A percentile compares a stretch with the other conserved stretches of the same genome.
phyloP scores from a whole-genome alignment of 2,797 vertebrate genomes.

The Erethizon dorsatum region DNA sequence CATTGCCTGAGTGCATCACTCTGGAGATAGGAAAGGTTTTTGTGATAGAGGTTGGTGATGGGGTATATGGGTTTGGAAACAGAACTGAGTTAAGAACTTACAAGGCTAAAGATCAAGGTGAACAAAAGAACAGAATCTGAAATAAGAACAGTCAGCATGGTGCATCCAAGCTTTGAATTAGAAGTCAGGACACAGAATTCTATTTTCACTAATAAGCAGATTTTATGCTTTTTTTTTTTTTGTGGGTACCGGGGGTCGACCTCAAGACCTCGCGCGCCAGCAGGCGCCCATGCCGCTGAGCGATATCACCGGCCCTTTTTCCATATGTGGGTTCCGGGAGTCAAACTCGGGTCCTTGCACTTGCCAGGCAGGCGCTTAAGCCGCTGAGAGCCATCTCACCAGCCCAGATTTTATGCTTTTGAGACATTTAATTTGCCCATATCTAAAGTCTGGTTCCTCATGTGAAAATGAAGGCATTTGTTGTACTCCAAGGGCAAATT shows the following conservation, averaged over 20 bases:
- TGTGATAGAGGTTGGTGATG: not conserved
- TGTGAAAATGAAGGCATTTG: slow-evolving; percentile 50
- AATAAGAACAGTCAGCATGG: not conserved
- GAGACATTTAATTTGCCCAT: not conserved
- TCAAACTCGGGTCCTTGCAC: no score
- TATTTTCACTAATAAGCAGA: not conserved
- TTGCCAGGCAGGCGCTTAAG: no score
- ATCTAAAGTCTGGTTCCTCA: not conserved
- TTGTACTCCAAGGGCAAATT: slow-evolving; percentile 42
- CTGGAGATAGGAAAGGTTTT: not conserved
- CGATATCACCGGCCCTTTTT: no score
- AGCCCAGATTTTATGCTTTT: not conserved
- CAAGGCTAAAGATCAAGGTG: not conserved
- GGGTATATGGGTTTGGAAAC: not conserved
- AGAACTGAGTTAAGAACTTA: not conserved
- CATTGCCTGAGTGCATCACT: not conserved
- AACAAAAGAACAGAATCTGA: not conserved
- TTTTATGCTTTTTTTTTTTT: not conserved
- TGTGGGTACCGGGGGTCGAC: no score
- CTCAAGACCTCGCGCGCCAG: no score
- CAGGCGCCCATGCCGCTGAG: no score
- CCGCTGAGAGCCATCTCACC: no score
- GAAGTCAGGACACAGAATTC: not conserved
- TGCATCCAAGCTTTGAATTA: not conserved
- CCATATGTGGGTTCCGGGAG: no score